These are phyloP conservation scores for Danio choprae DNA, from an alignment of 2,797 vertebrate genomes.

Conservation along the genomic window DNA sequence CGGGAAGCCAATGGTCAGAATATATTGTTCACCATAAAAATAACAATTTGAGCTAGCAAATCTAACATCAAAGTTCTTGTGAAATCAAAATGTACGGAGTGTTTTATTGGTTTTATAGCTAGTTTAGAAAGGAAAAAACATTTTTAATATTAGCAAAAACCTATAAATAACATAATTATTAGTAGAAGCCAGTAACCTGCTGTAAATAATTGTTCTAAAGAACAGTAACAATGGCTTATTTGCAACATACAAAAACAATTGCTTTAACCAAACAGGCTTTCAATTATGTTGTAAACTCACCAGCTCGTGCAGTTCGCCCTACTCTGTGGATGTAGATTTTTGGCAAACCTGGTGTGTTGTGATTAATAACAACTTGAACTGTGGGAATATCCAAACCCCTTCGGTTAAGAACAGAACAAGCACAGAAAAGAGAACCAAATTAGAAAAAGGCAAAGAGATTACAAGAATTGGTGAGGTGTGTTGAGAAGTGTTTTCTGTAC, in stretches of 20 bases:
- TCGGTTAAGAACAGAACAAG: not conserved
- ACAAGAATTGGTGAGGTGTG: not conserved
- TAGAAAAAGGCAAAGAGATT: not conserved
- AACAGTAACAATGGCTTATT: not conserved
- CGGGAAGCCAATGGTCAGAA: no score
- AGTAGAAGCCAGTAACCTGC: not conserved
- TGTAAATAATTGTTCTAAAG: no score
- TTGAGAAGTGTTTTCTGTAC: constrained; percentile 67
- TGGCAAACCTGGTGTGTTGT: constrained; percentile 94
- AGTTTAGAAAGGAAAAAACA: no score
- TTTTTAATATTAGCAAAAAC: no score
- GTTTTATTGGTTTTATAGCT: no score
- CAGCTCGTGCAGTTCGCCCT: constrained; percentile 93
- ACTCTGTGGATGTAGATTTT: constrained; percentile 98
- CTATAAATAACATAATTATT: no score
- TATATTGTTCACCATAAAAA: no score
- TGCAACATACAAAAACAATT: not conserved
- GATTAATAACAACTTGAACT: constrained; percentile 95
- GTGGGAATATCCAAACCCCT: constrained; percentile 96
- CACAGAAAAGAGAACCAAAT: not conserved
- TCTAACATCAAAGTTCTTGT: no score
- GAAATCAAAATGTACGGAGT: no score
- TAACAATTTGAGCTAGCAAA: no score
- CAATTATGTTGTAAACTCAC: constrained; percentile 67
- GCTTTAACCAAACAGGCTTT: not conserved